These are phyloP conservation scores for Genyomyrus donnyi DNA, from an alignment of 2,113 vertebrate genomes.

Conservation along the genomic window DNA sequence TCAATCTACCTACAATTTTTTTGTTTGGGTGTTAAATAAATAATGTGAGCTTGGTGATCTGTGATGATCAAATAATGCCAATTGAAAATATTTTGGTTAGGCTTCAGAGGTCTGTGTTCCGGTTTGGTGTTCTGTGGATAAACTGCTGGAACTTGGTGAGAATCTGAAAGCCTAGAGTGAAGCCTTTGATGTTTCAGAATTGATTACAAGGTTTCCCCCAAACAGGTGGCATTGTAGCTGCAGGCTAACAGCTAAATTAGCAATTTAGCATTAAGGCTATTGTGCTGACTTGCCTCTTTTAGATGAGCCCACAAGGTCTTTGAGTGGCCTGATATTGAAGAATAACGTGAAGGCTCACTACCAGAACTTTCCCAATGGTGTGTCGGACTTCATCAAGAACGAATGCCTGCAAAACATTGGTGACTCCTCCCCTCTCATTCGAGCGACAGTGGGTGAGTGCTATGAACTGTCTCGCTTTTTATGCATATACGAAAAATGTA, in stretches of 20 bases:
- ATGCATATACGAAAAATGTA: not conserved
- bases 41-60: not conserved
- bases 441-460: conserved; percentile 90
- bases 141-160: not conserved
- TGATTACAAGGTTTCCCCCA: not conserved
- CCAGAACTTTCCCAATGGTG: conserved; percentile 89
- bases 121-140: not conserved
- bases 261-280: not conserved
- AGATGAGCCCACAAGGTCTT: conserved; percentile 94
- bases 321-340: conserved; percentile 93
- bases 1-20: not conserved
- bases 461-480: not conserved
- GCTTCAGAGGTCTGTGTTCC: not conserved
- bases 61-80: not conserved
- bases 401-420: conserved; percentile 94
- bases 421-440: conserved; percentile 90
- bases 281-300: conserved; percentile 14
- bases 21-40: not conserved
- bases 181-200: not conserved
- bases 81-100: not conserved
- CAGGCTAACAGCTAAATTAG: not conserved
- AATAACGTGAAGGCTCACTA: conserved; percentile 98
- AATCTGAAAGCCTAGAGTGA: not conserved
- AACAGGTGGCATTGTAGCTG: not conserved
- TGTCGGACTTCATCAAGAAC: conserved; percentile 93